Percentiles rank a stretch among this genome's conserved stretches.
phyloP scores from a whole-genome alignment of 2,888 invertebrate genomes.

The Suillia variegata region DNA sequence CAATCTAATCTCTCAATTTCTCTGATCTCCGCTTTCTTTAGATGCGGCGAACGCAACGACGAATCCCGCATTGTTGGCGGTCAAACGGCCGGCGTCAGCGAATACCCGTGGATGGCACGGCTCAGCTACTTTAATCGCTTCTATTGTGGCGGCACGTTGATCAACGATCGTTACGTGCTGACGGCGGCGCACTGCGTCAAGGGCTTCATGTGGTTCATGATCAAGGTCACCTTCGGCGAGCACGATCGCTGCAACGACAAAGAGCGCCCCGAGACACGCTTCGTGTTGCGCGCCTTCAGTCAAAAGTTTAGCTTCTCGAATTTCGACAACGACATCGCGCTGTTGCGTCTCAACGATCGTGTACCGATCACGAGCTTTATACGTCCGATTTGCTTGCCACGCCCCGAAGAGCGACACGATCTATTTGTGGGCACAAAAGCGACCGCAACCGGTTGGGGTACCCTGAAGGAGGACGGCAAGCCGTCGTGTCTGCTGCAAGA shows the following conservation, averaged over 20 bases:
- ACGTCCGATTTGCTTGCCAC: constrained; percentile 83
- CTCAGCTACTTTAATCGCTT: constrained; percentile 86
- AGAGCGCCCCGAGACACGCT: constrained; percentile 75
- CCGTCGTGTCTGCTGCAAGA: constrained; percentile 83
- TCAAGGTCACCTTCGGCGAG: constrained; percentile 86
- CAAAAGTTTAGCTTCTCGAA: constrained; percentile 84
- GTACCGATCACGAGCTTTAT: constrained; percentile 80
- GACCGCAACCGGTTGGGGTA: constrained; percentile 87
- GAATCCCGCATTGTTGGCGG: constrained; percentile 84
- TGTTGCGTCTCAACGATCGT: constrained; percentile 78
- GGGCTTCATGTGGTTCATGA: constrained; percentile 94
- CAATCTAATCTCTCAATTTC: too few relatives aligned
- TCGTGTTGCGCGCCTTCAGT: constrained; percentile 76
- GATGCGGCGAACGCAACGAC: constrained; percentile 83
- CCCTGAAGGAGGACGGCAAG: constrained; percentile 82
- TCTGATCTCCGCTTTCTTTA: too few relatives aligned
- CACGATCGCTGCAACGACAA: constrained; percentile 82
- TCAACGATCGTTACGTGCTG: constrained; percentile 85
- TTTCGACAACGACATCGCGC: constrained; percentile 87
- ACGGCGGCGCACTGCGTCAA: constrained; percentile 90
- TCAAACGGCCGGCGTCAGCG: constrained; percentile 73
- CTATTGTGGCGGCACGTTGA: constrained; percentile 87
- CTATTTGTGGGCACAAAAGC: constrained; percentile 75
- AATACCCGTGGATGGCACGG: constrained; percentile 89
- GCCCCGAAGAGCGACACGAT: constrained; percentile 69